Evolutionary conservation across 2,797 vertebrate genomes (phyloP), one percentile per base, ranked within the genome.

Genomic region (Epinephelus coioides): DNA sequence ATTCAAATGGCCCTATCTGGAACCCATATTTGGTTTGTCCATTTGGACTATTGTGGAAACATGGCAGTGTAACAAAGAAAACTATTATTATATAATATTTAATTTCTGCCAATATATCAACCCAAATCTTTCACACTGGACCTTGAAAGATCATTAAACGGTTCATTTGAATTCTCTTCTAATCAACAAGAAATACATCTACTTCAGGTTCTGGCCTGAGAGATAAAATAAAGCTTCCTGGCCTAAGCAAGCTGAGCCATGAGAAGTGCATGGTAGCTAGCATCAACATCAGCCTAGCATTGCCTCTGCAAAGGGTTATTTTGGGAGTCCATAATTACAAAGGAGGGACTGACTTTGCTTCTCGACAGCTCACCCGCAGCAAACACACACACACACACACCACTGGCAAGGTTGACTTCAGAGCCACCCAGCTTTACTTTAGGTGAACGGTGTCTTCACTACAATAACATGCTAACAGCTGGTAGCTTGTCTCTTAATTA

Each of bases 251-350:
- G 19, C 3, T 15, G 54, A 70, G 72, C 81, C 71, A 44, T 66
- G 57, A 66, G 56, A 81, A 80, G 60, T 64, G 68, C 49, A 72
- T 43, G 62, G 47, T 57, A 63, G 68, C 76, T 69, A 80, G 77
- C 88, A 67, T 43, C 75, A 81, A 65, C 88, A 78, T 75, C 67
- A 84, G 34, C 75, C 63, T 60, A 53, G 64, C 17, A 30, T 69
- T 64, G 80, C 86, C 71, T 78, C 69, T 83, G 86, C 84, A 43
- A 70, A 64, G 73, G 65, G 94, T 92, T 97, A 97, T 97, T 97
- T 96, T 93, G 51, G 88, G 93, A 94, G 81, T 82, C 92, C 94
- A 90, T 95, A 95, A 97, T 97, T 97, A 97, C 93, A 96, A 91
- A 92, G 94, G 85, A 95, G 79, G 89, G 88, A 86, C 82, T 85